These are phyloP conservation scores for Pongo abelii DNA, from an alignment of 2,113 vertebrate species.

Conservation along the genomic window DNA sequence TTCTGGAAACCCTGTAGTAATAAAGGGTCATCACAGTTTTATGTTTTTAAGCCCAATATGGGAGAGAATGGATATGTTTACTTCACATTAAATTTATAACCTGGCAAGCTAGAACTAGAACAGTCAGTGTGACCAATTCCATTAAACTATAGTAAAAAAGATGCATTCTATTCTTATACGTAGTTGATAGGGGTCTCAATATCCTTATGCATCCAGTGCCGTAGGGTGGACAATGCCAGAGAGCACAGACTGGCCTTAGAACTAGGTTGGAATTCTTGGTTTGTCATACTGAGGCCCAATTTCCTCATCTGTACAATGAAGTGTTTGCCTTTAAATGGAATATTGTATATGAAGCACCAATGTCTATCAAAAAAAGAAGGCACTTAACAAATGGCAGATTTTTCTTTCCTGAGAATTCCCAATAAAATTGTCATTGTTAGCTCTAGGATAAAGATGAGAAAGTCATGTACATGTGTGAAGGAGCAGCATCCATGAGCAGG, in stretches of 20 bases:
- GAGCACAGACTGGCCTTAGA: not conserved
- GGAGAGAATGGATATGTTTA: not conserved
- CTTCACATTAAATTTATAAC: not conserved
- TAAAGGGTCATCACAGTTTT: not conserved
- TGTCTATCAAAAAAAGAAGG: not conserved
- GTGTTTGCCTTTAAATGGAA: not conserved
- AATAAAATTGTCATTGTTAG: not conserved
- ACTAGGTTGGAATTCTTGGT: not conserved
- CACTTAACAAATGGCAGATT: not conserved
- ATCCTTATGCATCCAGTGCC: not conserved
- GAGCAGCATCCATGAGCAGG: not conserved
- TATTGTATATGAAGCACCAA: not conserved
- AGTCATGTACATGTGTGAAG: not conserved
- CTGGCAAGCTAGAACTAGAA: not conserved
- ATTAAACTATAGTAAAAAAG: not conserved
- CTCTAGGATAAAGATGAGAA: not conserved
- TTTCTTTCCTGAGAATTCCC: not conserved
- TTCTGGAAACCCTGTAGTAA: not conserved
- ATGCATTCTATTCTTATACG: not conserved
- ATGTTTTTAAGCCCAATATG: not conserved
- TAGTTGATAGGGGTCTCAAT: not conserved
- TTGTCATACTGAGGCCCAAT: not conserved
- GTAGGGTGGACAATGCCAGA: not conserved
- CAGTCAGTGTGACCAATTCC: not conserved
- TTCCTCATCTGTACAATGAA: not conserved